Evolutionary conservation across 1,140 invertebrate genomes (phyloP).

Genomic region (Drosophila pseudoananassae): DNA sequence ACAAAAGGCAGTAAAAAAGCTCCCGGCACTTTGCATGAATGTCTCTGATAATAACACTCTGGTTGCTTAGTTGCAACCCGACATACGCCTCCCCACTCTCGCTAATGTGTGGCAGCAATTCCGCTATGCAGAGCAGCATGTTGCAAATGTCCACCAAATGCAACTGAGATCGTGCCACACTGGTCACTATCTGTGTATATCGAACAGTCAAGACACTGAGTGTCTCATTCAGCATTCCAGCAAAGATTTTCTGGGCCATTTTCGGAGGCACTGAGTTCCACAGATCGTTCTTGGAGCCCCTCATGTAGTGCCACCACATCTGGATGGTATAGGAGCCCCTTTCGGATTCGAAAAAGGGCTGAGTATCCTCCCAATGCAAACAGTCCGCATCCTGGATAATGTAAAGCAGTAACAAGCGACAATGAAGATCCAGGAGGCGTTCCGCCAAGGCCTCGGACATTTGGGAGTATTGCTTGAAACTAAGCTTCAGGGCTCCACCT

Average conservation of each 20-base stretch:
- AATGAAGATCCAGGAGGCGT: constrained; percentile 90
- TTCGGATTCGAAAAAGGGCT: constrained; percentile 88
- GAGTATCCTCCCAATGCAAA: constrained; percentile 87
- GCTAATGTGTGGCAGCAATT: constrained; percentile 88
- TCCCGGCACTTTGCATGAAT: constrained; percentile 92
- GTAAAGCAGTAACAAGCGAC: constrained; percentile 89
- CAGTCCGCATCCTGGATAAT: constrained; percentile 91
- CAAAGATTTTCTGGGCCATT: constrained; percentile 91
- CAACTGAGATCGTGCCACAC: constrained; percentile 86
- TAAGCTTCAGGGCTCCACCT: constrained; percentile 84
- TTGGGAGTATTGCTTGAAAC: constrained; percentile 90
- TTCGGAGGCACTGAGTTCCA: constrained; percentile 92
- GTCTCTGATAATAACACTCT: constrained; percentile 88
- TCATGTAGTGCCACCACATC: constrained; percentile 94
- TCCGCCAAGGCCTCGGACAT: constrained; percentile 92
- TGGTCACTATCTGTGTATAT: constrained; percentile 88
- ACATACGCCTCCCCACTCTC: constrained; percentile 85
- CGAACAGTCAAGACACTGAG: constrained; percentile 90
- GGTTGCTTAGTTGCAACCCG: constrained; percentile 85
- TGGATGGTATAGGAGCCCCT: constrained; percentile 90
- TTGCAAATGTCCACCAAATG: constrained; percentile 90
- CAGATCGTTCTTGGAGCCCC: constrained; percentile 90
- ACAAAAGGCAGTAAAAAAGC: constrained; percentile 88
- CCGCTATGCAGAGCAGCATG: constrained; percentile 88
- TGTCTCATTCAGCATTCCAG: constrained; percentile 92